These are phyloP conservation scores for Eilema griseolum DNA, from an alignment of 2,888 invertebrate species.

Conservation along the genomic window DNA sequence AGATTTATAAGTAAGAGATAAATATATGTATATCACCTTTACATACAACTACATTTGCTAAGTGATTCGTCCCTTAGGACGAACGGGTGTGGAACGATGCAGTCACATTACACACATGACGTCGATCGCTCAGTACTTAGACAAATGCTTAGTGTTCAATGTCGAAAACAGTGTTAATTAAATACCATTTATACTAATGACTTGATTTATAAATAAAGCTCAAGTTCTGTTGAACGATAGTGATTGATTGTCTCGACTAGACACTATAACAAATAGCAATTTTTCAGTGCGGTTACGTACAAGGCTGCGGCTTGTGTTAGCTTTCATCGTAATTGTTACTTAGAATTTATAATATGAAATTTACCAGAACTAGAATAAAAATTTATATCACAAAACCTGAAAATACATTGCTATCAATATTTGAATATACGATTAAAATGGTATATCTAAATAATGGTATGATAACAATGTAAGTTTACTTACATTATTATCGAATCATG, in stretches of 20 bases:
- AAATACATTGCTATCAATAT: background rate
- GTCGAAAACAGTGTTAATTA: conserved; percentile 16
- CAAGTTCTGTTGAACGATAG: conserved; percentile 25
- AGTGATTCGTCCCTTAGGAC: too few species aligned
- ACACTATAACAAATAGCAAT: conserved; percentile 23
- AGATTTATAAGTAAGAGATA: too few species aligned
- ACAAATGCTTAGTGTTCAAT: conserved; percentile 19
- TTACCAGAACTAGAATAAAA: background rate
- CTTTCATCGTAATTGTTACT: background rate
- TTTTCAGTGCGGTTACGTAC: conserved; percentile 7
- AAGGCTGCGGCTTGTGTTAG: background rate
- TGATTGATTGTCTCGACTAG: conserved; percentile 38
- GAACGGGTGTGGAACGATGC: too few species aligned
- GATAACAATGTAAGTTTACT: too few species aligned
- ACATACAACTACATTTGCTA: too few species aligned
- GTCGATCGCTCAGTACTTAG: background rate
- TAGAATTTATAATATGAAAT: background rate
- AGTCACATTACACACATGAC: too few species aligned
- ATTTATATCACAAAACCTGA: background rate
- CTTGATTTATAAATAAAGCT: conserved; percentile 45
- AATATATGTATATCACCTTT: too few species aligned
- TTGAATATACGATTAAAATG: background rate
- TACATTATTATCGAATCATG: too few species aligned
- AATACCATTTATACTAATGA: conserved; percentile 45
- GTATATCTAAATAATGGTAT: too few species aligned